phyloP scores from a whole-genome alignment of 2,113 vertebrate genomes.

The Engraulis encrasicolus region DNA sequence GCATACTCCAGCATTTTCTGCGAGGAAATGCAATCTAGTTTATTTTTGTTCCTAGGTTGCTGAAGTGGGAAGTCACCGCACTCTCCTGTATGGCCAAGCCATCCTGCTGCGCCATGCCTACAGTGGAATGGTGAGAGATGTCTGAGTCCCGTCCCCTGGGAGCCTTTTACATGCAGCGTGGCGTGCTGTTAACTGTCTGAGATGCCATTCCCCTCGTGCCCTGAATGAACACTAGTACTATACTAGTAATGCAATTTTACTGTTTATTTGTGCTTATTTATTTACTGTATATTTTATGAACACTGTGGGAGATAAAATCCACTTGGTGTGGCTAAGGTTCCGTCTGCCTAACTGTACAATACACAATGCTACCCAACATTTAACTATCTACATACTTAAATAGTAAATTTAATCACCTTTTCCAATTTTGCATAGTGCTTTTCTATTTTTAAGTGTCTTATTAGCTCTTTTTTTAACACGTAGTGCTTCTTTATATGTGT shows the following conservation, averaged over 20 bases:
- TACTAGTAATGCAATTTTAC: too few species aligned
- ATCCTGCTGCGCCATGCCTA: conserved; percentile 90
- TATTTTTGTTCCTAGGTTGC: conserved; percentile 77
- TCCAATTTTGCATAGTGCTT: too few species aligned
- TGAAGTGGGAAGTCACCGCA: conserved; percentile 85
- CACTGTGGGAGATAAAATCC: background rate
- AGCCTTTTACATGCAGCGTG: background rate
- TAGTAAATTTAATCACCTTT: too few species aligned
- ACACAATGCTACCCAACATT: too few species aligned
- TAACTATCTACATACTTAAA: too few species aligned
- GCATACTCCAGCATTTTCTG: too few species aligned
- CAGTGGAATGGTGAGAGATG: conserved; percentile 86
- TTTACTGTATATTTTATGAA: background rate
- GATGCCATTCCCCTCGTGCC: background rate
- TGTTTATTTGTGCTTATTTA: background rate
- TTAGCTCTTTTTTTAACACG: too few species aligned
- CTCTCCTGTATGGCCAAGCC: conserved; percentile 91
- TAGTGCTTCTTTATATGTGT: too few species aligned
- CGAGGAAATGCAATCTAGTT: too few species aligned
- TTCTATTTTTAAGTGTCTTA: too few species aligned
- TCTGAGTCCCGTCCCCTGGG: background rate
- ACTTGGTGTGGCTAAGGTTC: too few species aligned
- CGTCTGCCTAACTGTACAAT: too few species aligned
- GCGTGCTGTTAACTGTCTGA: background rate
- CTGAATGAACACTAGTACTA: background rate